Evolutionary conservation across 2,113 vertebrate genomes (phyloP), one percentile per base, ranked within the genome.

Genomic region (Steatornis caripensis): DNA sequence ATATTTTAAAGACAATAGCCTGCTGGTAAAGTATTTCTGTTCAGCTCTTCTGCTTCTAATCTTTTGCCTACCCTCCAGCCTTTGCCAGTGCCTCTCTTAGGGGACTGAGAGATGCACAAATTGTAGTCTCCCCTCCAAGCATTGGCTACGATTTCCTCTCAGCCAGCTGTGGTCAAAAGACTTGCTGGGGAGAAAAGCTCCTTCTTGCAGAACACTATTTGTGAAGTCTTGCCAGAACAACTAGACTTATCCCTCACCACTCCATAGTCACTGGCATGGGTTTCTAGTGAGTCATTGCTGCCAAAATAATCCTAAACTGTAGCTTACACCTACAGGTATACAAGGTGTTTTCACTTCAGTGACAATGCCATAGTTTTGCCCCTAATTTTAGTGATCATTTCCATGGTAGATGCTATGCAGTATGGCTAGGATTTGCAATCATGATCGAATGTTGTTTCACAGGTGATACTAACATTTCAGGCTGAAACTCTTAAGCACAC

Each of bases 1-100:
- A 91, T 92, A 95, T 93, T 95, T 97, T 72, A 95, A 94, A 97
- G 71, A 95, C 76, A 84, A 87, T 87, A 92, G 72, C n/a, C 80
- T 87, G 51, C 53, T 93, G 86, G 37, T 92, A 65, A 89, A 93
- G 45, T 41, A 76, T 78, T 95, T 81, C 36, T 55, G 19, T 87
- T 89, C 60, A 66, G 19, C 45, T 76, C 23, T 89, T 87, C 69
- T 84, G 41, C n/a, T 81, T 95, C 55, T 94, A 34, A 51, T 76
- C 75, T 87, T 90, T 64, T 84, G 51, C 41, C 83, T 64, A 19
- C 32, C 20, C 60, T 90, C 65, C 57, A 76, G 72, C 60, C 13
- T 93, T 89, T 95, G 68, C 57, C 43, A 64, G 51, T 19, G 55
- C 21, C 46, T 77, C 53, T 70, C 90, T 60, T 53, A 29, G 20